phyloP scores from a whole-genome alignment of 1,140 invertebrate species.

The Oscheius sp. region DNA sequence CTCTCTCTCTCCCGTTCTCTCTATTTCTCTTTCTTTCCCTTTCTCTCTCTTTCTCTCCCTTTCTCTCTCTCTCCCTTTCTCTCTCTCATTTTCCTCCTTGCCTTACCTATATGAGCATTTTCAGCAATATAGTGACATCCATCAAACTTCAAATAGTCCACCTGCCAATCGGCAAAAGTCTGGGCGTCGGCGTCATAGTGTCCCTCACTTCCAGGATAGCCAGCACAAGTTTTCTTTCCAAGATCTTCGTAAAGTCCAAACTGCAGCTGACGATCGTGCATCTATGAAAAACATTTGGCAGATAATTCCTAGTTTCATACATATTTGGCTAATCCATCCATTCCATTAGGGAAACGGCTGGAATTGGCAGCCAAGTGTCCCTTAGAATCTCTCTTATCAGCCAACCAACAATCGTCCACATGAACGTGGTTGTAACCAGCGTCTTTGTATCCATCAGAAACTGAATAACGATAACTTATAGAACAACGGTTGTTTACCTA shows the following conservation, averaged over 20 bases:
- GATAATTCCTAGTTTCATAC: constrained; percentile 17
- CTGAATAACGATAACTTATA: background rate
- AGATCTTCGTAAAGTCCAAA: constrained; percentile 97
- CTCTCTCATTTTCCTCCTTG: too few species aligned
- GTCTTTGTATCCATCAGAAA: constrained; percentile 41
- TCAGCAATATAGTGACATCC: constrained; percentile 82
- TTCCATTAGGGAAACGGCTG: constrained; percentile 46
- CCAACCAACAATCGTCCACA: constrained; percentile 60
- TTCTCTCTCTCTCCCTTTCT: too few species aligned
- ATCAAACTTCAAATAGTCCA: constrained; percentile 93
- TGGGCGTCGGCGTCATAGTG: constrained; percentile 78
- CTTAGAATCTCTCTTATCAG: constrained; percentile 26
- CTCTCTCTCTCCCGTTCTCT: too few species aligned
- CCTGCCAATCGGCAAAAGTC: constrained; percentile 89
- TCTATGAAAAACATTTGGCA: constrained; percentile 64
- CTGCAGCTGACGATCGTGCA: constrained; percentile 87
- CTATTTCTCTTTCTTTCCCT: too few species aligned
- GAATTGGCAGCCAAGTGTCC: constrained; percentile 35
- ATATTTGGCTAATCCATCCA: constrained; percentile 46
- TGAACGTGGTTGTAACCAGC: constrained; percentile 53
- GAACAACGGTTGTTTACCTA: constrained; percentile 31
- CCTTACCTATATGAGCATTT: constrained; percentile 74
- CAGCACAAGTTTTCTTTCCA: constrained; percentile 87
- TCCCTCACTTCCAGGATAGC: constrained; percentile 87
- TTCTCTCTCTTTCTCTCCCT: too few species aligned